Evolutionary conservation across 2,113 vertebrate genomes (phyloP), one percentile per base, ranked within the genome.

Genomic region (Microtus ochrogaster): DNA sequence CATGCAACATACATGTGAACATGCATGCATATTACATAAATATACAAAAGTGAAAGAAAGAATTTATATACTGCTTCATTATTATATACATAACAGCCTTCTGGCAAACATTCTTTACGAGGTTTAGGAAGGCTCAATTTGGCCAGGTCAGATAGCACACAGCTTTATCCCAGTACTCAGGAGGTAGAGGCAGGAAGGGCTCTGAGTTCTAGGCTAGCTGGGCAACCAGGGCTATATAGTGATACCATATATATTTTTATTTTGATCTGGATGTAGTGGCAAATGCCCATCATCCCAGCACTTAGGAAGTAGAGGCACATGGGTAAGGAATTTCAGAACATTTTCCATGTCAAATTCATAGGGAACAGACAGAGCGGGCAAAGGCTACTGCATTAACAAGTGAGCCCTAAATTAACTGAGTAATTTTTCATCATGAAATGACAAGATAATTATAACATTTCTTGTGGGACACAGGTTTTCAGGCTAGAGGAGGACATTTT

Each of bases 401-500:
- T 82, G 89, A 74, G 9, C 73, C 44, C 58, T 47, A 85, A 87
- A 91, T 87, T 39, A 93, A 83, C 5, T 86, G 14, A 72, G 41
- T 94, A 55, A 78, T n/a, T 97, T 94, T 97, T 96, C 92, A 87
- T 21, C 84, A 63, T 77, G 33, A 92, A 96, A 92, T 85, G 78
- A 93, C 39, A 41, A 41, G 39, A 79, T 49, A 96, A 93, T 81
- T 58, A 76, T 70, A 91, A 61, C 22, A 92, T 19, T 58, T 83
- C 52, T 91, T 79, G 90, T 0, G 16, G 5, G 41, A 90, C 66
- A n/a, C 22, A 92, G 47, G 89, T 63, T 68, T 77, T 89, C 86
- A 28, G 26, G 19, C 22, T 44, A 1, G 55, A 85, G 13, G n/a
- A 91, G 24, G 44, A 83, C 24, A 91, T 70, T 92, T 78, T 89